phyloP scores from a whole-genome alignment of 2,113 vertebrate genomes.

The Psephotus haematonotus region DNA sequence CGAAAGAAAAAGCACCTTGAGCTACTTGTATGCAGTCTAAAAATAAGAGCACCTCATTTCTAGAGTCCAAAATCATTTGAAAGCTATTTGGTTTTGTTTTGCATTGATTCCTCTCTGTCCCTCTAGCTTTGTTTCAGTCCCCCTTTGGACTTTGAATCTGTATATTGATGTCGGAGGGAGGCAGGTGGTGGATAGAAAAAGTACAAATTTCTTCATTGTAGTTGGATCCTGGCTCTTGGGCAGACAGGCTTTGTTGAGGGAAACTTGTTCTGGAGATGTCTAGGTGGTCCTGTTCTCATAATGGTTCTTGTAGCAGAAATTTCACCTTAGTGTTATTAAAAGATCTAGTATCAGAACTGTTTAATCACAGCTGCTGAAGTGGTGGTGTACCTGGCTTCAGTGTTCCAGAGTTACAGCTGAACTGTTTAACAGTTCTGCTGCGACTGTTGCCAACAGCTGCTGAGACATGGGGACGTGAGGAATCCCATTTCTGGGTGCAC shows the following conservation, averaged over 20 bases:
- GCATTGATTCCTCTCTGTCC: constrained; percentile 62
- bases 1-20: constrained; percentile 53
- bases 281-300: background rate
- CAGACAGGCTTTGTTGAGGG: background rate
- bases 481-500: background rate
- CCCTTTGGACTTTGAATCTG: constrained; percentile 49
- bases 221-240: background rate
- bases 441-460: background rate
- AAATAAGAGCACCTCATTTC: constrained; percentile 60
- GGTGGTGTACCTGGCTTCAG: background rate
- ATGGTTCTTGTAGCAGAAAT: background rate
- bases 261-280: background rate
- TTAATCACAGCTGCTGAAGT: background rate
- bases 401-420: accelerated
- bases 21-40: constrained; percentile 47
- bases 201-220: background rate
- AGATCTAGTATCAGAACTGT: background rate
- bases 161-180: background rate
- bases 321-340: background rate
- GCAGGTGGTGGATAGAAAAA: background rate
- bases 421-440: background rate
- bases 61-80: constrained; percentile 58
- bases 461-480: background rate
- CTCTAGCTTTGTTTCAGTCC: constrained; percentile 55
- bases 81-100: constrained; percentile 66